Percentiles rank a stretch among this genome's conserved stretches.
Conservation (phyloP, 2,888 invertebrate species). For the Drosophila setosimentum region DNA sequence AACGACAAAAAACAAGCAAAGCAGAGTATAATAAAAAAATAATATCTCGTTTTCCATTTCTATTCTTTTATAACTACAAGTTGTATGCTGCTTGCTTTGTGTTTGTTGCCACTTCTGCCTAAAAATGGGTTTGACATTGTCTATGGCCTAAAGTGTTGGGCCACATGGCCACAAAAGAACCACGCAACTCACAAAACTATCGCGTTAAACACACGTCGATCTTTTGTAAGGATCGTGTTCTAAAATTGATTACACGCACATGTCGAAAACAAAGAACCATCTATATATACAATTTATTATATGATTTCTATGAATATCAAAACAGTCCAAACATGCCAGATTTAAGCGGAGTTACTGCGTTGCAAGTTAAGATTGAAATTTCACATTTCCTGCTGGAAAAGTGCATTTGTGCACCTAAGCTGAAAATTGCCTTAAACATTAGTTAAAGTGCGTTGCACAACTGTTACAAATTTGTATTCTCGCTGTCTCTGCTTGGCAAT, state of each 20-base stretch:
- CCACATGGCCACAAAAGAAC: constrained; percentile 43
- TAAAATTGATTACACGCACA: constrained; percentile 71
- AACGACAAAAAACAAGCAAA: constrained; percentile 34
- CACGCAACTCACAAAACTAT: constrained; percentile 49
- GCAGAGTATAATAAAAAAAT: constrained; percentile 34
- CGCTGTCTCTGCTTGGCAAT: constrained; percentile 54
- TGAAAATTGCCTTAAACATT: constrained; percentile 56
- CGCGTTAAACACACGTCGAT: constrained; percentile 74
- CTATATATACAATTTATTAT: constrained; percentile 60
- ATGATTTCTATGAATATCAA: constrained; percentile 67
- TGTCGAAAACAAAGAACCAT: constrained; percentile 30
- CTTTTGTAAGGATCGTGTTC: constrained; percentile 65
- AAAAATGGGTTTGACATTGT: constrained; percentile 77
- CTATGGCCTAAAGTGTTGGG: constrained; percentile 67
- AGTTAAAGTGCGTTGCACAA: constrained; percentile 64
- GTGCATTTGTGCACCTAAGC: not conserved
- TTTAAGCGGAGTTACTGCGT: not conserved
- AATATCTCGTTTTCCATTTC: constrained; percentile 66
- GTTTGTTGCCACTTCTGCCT: constrained; percentile 54
- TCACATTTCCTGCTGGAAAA: not conserved
- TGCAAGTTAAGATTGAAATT: not conserved
- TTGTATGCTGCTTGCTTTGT: constrained; percentile 34
- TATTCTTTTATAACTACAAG: constrained; percentile 45
- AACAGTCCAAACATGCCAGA: constrained; percentile 17
- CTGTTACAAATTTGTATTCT: constrained; percentile 60